Percentiles rank a stretch among this genome's conserved stretches.
Evolutionary conservation across 2,888 invertebrate species (phyloP).

Genomic region (Nymphalis c-album): DNA sequence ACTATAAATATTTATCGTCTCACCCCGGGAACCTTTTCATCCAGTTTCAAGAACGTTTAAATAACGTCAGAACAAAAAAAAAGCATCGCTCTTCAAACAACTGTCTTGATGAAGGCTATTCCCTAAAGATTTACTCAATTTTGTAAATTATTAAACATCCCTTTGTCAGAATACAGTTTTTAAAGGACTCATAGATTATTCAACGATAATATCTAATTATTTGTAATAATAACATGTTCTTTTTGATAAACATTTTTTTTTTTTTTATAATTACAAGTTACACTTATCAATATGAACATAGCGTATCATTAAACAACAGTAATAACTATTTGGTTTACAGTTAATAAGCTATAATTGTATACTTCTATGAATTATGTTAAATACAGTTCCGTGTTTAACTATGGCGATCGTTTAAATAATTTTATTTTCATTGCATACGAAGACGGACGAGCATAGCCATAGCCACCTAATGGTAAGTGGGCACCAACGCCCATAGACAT

Average conservation of each 20-base stretch:
- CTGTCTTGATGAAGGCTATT: conserved; percentile 40
- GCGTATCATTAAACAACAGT: too few relatives aligned
- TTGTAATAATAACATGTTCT: conserved; percentile 1
- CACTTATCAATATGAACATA: too few relatives aligned
- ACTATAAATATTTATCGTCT: conserved; percentile 32
- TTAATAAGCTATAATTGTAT: too few relatives aligned
- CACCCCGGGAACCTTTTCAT: conserved; percentile 26
- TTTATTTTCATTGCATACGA: too few relatives aligned
- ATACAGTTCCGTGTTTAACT: too few relatives aligned
- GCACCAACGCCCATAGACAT: too few relatives aligned
- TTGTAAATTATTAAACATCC: conserved; percentile 41
- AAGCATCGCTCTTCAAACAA: conserved; percentile 32
- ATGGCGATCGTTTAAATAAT: too few relatives aligned
- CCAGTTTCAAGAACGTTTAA: conserved; percentile 30
- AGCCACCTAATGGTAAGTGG: too few relatives aligned
- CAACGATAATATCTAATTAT: neutral
- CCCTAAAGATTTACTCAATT: conserved; percentile 40
- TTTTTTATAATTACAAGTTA: neutral
- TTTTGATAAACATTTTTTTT: neutral
- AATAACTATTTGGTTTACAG: too few relatives aligned
- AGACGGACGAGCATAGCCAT: too few relatives aligned
- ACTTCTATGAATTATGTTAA: too few relatives aligned
- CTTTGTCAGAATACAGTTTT: conserved; percentile 33
- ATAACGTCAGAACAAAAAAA: conserved; percentile 42
- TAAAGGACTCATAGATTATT: conserved; percentile 11